A percentile compares a stretch with the other conserved stretches of the same genome.
Evolutionary conservation across 2,113 vertebrate species (phyloP).

Genomic region (Tetrao urogallus): DNA sequence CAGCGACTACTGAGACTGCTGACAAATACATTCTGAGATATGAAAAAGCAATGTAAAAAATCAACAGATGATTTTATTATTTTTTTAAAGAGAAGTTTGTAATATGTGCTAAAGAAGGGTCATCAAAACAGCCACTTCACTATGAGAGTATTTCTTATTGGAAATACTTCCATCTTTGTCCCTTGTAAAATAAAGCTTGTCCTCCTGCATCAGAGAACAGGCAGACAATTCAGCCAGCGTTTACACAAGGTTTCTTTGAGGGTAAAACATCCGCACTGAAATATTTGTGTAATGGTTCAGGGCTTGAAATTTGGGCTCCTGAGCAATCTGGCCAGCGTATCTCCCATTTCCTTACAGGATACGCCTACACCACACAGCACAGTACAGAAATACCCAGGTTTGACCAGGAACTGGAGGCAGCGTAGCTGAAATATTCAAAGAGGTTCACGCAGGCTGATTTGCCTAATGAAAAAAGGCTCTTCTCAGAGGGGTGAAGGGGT

Average conservation of each 20-base stretch:
- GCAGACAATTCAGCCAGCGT: neutral
- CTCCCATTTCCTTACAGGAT: neutral
- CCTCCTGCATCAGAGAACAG: neutral
- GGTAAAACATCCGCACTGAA: neutral
- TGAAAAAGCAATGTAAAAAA: neutral
- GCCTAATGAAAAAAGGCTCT: neutral
- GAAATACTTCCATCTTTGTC: neutral
- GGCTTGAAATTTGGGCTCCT: neutral
- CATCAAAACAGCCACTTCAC: neutral
- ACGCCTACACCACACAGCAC: neutral
- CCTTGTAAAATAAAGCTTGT: neutral
- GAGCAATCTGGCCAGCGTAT: neutral
- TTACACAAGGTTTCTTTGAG: neutral
- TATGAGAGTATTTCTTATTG: neutral
- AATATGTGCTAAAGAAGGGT: neutral
- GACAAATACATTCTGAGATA: neutral
- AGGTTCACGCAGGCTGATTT: neutral
- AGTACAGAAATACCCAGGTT: neutral
- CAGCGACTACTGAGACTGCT: neutral
- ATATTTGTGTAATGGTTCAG: neutral
- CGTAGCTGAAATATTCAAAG: neutral
- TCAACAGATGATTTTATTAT: too few species aligned
- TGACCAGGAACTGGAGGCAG: neutral
- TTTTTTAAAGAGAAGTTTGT: neutral
- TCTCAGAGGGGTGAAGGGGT: accelerated